Evolutionary conservation across 2,888 invertebrate genomes (phyloP), one percentile per base, ranked within the genome.

Genomic region (Isoperla grammatica): DNA sequence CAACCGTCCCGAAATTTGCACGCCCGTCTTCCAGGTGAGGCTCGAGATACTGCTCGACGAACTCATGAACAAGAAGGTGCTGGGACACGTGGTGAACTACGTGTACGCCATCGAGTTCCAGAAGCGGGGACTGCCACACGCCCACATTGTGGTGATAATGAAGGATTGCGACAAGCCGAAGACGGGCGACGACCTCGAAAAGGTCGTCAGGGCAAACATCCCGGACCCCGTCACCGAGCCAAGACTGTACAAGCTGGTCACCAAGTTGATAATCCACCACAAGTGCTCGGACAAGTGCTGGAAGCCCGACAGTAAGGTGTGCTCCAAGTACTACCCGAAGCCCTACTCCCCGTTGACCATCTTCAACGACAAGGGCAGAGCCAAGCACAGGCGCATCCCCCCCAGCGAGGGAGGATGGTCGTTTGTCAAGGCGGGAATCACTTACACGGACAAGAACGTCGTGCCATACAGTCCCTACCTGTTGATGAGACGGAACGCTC

Each of bases 91-190:
- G 0, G 39, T 46, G n/a, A 65, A 63, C 12, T 55, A 53, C 23
- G 20, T 65, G 0, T 60, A 65, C 20, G 60, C 63, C 40, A 71
- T 71, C 13, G 71, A 71, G 63, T 72, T 70, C 63, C 69, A 71
- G 58, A 71, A 71, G 61, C 61, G 66, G 53, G 69, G 67, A 17
- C 61, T 69, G 49, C 65, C 69, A 55, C 67, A 69, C 65, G 61
- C 64, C 35, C 66, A 68, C 57, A 62, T 67, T 39, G 48, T 69
- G 22, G 43, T 67, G 40, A 64, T 65, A 61, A 60, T 70, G 57
- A 54, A 61, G 39, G 57, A 64, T 55, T 55, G 68, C 48, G 68
- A 69, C 59, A 71, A 71, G 59, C 56, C 64, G 40, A 61, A 63
- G 9, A 61, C 63, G 57, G 29, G 59, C 13, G 66, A 68, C 45